Evolutionary conservation across 1,140 invertebrate genomes (phyloP), one percentile per base, ranked within the genome.

Genomic region (Drosophila paulistorum): DNA sequence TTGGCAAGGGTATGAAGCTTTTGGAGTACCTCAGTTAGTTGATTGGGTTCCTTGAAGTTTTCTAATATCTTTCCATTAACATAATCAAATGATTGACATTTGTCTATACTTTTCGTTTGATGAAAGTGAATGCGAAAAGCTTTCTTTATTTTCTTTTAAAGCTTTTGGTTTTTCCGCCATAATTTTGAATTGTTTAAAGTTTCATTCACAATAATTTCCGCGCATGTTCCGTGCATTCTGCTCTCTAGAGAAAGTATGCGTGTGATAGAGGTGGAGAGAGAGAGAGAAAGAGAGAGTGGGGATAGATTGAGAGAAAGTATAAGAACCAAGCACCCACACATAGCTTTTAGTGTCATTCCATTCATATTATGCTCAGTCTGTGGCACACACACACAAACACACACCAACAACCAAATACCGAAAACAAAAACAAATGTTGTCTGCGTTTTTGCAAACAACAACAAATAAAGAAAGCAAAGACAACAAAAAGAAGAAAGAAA

Each of bases 371-470:
- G 57, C 57, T 59, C 33, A 59, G 35, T 59, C 26, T 59, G 14
- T 39, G 57, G 33, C 33, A 35, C 30, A 71, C 42, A 67, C 65
- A 67, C 59, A 51, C 63, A 70, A 42, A 35, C 48, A 17, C 17
- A 42, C 51, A 57, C 55, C 48, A 70, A 60, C 75, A 66, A 70
- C 54, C 75, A 66, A 67, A 74, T 77, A 77, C 71, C 51, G 72
- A 77, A 71, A 71, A 63, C 75, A 77, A 74, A 71, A 74, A 77
- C 75, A 74, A 77, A 74, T 71, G 71, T 67, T 77, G 67, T 77
- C 75, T 71, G 68, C 65, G 77, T 75, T 63, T 33, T 73, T 67
- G 74, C 68, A 71, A 74, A 26, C 37, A 61, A 51, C 45, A 41
- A 51, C 58, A 61, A 26, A n/a, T 7, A 48, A 39, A 54, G 20